These are phyloP conservation scores for Escarpia spicata DNA, from an alignment of 2,888 invertebrate genomes.

Conservation along the genomic window DNA sequence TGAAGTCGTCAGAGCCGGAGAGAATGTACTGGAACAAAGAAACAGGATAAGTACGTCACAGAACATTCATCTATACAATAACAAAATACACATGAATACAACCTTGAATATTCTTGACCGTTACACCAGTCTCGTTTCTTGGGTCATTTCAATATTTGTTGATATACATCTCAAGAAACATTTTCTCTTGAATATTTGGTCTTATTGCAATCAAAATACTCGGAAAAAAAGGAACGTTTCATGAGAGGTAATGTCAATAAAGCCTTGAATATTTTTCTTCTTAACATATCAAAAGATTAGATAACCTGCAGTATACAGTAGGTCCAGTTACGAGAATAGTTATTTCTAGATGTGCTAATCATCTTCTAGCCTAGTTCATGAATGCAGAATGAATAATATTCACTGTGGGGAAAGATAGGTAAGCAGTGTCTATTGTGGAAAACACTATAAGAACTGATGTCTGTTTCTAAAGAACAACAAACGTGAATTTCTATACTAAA, in stretches of 20 bases:
- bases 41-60: not conserved
- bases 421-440: too few relatives aligned
- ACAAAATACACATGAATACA: not conserved
- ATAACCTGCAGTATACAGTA: too few relatives aligned
- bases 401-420: too few relatives aligned
- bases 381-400: too few relatives aligned
- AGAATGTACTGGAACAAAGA: slow-evolving; percentile 77
- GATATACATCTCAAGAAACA: not conserved
- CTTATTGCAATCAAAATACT: not conserved
- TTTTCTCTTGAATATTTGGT: not conserved
- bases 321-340: not conserved
- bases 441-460: too few relatives aligned
- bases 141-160: not conserved
- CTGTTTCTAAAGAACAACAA: not conserved
- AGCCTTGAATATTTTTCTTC: too few relatives aligned
- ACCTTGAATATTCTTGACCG: not conserved
- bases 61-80: not conserved
- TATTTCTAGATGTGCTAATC: too few relatives aligned
- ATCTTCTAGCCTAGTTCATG: too few relatives aligned
- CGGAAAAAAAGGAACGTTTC: too few relatives aligned
- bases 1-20: slow-evolving; percentile 95
- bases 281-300: too few relatives aligned
- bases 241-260: too few relatives aligned
- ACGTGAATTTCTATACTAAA: too few relatives aligned
- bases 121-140: not conserved